These are phyloP conservation scores for Hystrix brachyura DNA, from an alignment of 2,113 vertebrate genomes.

Conservation along the genomic window DNA sequence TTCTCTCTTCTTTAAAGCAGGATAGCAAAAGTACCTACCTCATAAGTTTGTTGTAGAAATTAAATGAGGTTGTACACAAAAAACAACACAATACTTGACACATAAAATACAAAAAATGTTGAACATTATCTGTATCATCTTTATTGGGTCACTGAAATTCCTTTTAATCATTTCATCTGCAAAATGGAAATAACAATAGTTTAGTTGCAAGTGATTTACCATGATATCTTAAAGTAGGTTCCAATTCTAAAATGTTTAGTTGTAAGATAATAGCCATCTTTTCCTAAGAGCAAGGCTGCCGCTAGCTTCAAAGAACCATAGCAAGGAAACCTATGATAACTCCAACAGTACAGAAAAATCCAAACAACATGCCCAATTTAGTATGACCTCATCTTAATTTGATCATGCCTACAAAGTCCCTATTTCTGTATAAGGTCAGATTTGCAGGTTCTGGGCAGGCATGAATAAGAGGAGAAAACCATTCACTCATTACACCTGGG, in stretches of 20 bases:
- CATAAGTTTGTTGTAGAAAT: constrained; percentile 22
- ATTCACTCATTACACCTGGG: neutral
- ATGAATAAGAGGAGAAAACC: neutral
- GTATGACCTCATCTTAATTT: constrained; percentile 4
- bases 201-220: neutral
- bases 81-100: constrained; percentile 16
- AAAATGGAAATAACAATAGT: constrained; percentile 16
- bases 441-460: neutral
- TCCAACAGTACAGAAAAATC: neutral
- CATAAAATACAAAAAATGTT: neutral
- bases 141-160: neutral
- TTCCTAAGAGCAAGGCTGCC: neutral
- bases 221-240: neutral
- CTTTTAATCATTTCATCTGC: constrained; percentile 13
- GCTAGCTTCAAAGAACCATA: constrained; percentile 19
- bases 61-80: neutral
- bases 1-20: constrained; percentile 34
- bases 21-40: constrained; percentile 8
- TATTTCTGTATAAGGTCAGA: constrained; percentile 56
- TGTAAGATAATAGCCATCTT: constrained; percentile 5
- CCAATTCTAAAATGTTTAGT: neutral
- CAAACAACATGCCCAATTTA: neutral
- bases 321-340: constrained; percentile 40
- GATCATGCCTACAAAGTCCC: neutral
- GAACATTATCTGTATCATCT: constrained; percentile 5